Base-by-base conservation (phyloP, 2,888 invertebrate genomes). In the Allolobophora icterica region DNA sequence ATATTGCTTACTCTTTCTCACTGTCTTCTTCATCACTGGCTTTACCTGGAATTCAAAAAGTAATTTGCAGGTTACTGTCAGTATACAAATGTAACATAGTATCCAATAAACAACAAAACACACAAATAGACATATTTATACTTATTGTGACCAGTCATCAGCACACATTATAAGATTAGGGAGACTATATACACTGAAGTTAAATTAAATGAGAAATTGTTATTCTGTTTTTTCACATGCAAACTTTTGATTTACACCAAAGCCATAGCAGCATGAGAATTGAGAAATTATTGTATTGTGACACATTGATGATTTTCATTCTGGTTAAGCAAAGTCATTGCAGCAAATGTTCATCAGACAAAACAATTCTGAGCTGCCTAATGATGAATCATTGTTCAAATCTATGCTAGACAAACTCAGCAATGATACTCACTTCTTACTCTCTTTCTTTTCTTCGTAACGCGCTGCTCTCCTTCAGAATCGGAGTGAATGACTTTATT, bases 11-110 rank as follows among this genome's bases (percentile, higher is more conserved):
- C 71, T 71, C n/a, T n/a, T 71, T 71, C 8, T 8, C 71, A 71
- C 71, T 71, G n/a, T 71, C 71, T n/a, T 71, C 71, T n/a, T 71
- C 71, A 71, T 71, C 71, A 71, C 71, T 71, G 71, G 71, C 71
- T n/a, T 71, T 71, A n/a, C n/a, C 71, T 71, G 71, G n/a, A 52
- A 21, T 52, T n/a, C 30, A 71, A 71, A 30, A 71, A 58, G 58
- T 3, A 58, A 58, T 58, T 30, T 30, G 24, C 24, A 58, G n/a
- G n/a, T n/a, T n/a, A n/a, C n/a, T n/a, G n/a, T 52, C 52, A 30
- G 24, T 6, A 58, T 58, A 58, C 2, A 30, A 58, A 58, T 45
- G 45, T 11, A 45, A 45, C 19, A 17, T 17, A 17, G 0, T 30
- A 58, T 58, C 24, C 30, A 58, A 24, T 30, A 19, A 11, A 45